Base-by-base conservation (phyloP, 2,888 invertebrate species). In the Microplitis deprimator region DNA sequence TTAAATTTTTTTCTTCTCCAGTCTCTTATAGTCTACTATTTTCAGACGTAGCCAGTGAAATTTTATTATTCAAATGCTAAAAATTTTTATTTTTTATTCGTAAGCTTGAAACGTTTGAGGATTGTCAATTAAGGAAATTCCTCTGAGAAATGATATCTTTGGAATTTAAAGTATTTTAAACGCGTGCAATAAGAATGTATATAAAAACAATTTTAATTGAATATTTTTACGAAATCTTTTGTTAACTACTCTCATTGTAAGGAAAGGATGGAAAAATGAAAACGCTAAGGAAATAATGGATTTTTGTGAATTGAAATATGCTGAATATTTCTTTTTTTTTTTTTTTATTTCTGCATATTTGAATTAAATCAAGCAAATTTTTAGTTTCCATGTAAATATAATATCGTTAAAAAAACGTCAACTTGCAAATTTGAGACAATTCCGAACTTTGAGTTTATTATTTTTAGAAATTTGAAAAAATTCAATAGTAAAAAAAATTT, bases 71-170 rank as follows among this genome's bases (percentile, higher is more conserved):
- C n/a, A 39, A 16, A 71, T 71, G 39, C 71, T 38, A 38, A 38
- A 39, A 5, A 71, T 38, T 61, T 61, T 10, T 7, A 38, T 10
- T 29, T 20, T 8, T 20, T 17, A 29, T 20, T 20, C 41, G 40
- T 13, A 17, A 69, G 41, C 41, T 17, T n/a, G 41, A 59, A 69
- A 69, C 17, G 16, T 50, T 69, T 3, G 69, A 70, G 29, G 7
- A 13, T 59, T 38, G 70, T 60, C 60, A 70, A 70, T 70, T 70
- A 70, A 60, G 60, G n/a, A 61, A 70, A 70, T 70, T 70, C 60
- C 70, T 4, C 39, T 13, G 6, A 13, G 50, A 13, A 6, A 61
- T 61, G 16, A 50, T 61, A 61, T 40, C 39, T 39, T 62, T 1
- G 13, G 62, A 72, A 72, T 72, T 17, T 20, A 5, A 40, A 72